Evolutionary conservation across 1,140 invertebrate genomes (phyloP).

Genomic region (Oedothorax gibbosus): DNA sequence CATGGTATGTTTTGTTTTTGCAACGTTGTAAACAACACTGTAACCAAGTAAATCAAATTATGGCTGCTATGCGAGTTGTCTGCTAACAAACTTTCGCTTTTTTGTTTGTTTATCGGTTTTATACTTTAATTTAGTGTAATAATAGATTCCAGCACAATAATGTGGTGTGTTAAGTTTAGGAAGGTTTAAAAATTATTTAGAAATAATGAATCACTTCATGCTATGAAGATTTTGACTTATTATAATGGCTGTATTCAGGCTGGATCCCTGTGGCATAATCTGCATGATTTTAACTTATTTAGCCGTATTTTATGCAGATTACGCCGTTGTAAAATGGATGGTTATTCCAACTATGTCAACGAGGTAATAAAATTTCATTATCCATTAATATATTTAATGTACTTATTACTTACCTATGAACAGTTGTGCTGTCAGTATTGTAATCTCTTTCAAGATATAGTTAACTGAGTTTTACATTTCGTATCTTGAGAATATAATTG

Average conservation of each 20-base stretch:
- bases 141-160: not conserved
- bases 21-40: slow-evolving; percentile 3
- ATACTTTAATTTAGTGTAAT: not conserved
- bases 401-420: not conserved
- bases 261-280: slow-evolving; percentile 88
- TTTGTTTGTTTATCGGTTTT: not conserved
- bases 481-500: too few relatives aligned
- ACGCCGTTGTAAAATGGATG: slow-evolving; percentile 88
- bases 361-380: slow-evolving; percentile 73
- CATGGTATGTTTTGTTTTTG: not conserved
- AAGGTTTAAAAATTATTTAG: not conserved
- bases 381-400: not conserved
- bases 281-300: slow-evolving; percentile 87
- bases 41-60: slow-evolving; percentile 19
- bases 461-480: too few relatives aligned
- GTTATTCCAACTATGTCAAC: slow-evolving; percentile 84
- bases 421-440: not conserved
- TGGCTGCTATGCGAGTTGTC: slow-evolving; percentile 1
- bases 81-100: slow-evolving; percentile 12
- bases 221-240: not conserved
- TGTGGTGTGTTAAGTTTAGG: not conserved
- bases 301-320: slow-evolving; percentile 89
- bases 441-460: too few relatives aligned
- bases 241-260: slow-evolving; percentile 72
- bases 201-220: too few relatives aligned